Evolutionary conservation across 2,797 vertebrate genomes (phyloP), one percentile per base, ranked within the genome.

Genomic region (Phataginus tetradactyla): DNA sequence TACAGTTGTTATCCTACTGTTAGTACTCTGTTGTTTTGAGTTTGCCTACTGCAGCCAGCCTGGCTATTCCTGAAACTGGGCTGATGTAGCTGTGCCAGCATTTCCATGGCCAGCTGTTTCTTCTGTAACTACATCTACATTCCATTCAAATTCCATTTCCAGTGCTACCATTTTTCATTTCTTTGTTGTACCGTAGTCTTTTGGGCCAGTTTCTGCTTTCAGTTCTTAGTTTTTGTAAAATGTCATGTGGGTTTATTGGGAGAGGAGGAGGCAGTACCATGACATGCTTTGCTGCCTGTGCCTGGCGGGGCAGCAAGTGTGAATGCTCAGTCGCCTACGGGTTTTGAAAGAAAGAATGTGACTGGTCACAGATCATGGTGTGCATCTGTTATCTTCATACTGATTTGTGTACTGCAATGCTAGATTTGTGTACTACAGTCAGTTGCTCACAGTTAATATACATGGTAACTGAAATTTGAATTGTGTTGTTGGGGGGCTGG

Each of bases 121-220:
- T 95, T 86, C 11, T 49, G 1, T 51, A 83, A 88, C 39, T 64
- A 11, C 9, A 4, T 85, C 42, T 91, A 34, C 45, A 17, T 92
- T 69, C 18, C 45, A 57, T 71, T 83, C 25, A 74, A 12, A 69
- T 94, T 86, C 63, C 5, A 59, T 86, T 94, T 92, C 69, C 15
- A 59, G 12, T n/a, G 23, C 61, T 78, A 39, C 10, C 29, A 51
- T 15, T 90, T 95, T 72, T 68, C 57, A 9, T 86, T 94, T 94
- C 34, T 93, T 88, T 80, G 68, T 45, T 90, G 71, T 20, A 32
- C 32, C 77, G 89, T 72, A 32, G 20, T 71, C 64, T 61, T 91
- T 81, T 61, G 51, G 79, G 34, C 17, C 39, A 59, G 32, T 90
- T 87, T 87, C 10, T n/a, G 96, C 71, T 96, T 95, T 86, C 10